A percentile compares a stretch with the other conserved stretches of the same genome.
phyloP scores from a whole-genome alignment of 2,888 invertebrate genomes.

The Timema cristinae region DNA sequence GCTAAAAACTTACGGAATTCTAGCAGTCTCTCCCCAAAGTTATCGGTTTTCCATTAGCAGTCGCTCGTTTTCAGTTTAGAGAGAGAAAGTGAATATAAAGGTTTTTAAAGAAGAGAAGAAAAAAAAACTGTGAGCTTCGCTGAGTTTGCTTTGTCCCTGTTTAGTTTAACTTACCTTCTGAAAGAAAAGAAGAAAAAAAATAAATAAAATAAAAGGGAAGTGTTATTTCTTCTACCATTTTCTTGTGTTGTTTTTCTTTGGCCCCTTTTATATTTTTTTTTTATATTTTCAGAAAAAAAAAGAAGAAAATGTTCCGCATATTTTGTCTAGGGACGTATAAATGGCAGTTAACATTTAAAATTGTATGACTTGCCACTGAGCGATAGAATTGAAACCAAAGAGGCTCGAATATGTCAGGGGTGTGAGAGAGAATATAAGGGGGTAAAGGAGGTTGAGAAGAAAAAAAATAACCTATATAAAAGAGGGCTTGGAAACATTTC shows the following conservation, averaged over 20 bases:
- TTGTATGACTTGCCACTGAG: conserved; percentile 25
- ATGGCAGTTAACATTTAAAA: conserved; percentile 28
- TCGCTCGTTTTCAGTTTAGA: conserved; percentile 6
- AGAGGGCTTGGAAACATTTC: too few species aligned
- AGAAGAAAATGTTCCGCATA: conserved; percentile 20
- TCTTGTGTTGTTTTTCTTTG: conserved; percentile 12
- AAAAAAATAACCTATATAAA: too few species aligned
- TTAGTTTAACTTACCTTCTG: too few species aligned
- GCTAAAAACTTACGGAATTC: conserved; percentile 8
- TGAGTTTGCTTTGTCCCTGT: background rate
- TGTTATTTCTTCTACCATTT: conserved; percentile 16
- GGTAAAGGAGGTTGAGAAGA: too few species aligned
- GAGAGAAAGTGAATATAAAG: background rate
- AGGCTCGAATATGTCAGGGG: too few species aligned
- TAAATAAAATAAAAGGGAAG: background rate
- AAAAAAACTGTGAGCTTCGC: background rate
- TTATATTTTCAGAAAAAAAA: background rate
- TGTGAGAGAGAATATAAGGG: too few species aligned
- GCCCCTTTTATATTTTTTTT: background rate
- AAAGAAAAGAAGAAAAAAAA: conserved; percentile 7
- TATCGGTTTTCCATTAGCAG: conserved; percentile 26
- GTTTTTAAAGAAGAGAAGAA: background rate
- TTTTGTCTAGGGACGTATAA: conserved; percentile 23
- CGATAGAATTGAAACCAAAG: conserved; percentile 16
- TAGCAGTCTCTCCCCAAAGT: conserved; percentile 18